A percentile compares a stretch with the other conserved stretches of the same genome.
phyloP scores from a whole-genome alignment of 1,140 invertebrate genomes.

The Bombus polaris region DNA sequence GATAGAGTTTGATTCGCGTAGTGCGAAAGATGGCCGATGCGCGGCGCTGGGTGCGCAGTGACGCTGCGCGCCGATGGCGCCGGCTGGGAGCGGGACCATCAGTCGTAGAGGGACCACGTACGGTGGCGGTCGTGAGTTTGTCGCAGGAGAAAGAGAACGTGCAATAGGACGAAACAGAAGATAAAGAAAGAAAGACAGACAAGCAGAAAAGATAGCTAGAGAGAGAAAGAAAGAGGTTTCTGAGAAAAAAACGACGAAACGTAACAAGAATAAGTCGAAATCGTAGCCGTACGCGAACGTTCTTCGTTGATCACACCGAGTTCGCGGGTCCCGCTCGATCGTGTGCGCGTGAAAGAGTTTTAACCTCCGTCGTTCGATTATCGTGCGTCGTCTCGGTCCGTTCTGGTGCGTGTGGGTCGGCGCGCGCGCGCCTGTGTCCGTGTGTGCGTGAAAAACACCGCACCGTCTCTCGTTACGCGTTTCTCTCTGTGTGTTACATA shows the following conservation, averaged over 20 bases:
- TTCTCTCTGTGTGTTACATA: slow-evolving; percentile 22
- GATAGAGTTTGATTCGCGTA: slow-evolving; percentile 49
- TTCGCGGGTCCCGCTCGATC: slow-evolving; percentile 41
- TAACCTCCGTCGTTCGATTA: slow-evolving; percentile 46
- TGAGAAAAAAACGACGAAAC: slow-evolving; percentile 19
- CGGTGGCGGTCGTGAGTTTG: slow-evolving; percentile 65
- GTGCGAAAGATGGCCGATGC: slow-evolving; percentile 42
- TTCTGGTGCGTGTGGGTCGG: slow-evolving; percentile 48
- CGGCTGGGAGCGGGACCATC: slow-evolving; percentile 67
- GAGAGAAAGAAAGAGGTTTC: neutral
- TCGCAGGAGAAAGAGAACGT: slow-evolving; percentile 27
- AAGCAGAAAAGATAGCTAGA: neutral
- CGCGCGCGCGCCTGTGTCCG: slow-evolving; percentile 42
- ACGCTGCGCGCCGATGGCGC: slow-evolving; percentile 70
- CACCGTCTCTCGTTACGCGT: slow-evolving; percentile 20
- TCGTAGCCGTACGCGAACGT: slow-evolving; percentile 16
- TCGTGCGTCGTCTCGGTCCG: slow-evolving; percentile 54
- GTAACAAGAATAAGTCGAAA: neutral
- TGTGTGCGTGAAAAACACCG: slow-evolving; percentile 47
- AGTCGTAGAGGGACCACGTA: slow-evolving; percentile 77
- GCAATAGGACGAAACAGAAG: slow-evolving; percentile 17
- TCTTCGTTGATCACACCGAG: slow-evolving; percentile 7
- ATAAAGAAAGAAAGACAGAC: slow-evolving; percentile 10
- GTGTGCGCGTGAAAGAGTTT: slow-evolving; percentile 42
- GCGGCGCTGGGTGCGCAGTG: slow-evolving; percentile 55